Conservation (phyloP, 2,888 invertebrate species). For the Nomada goodeniana region DNA sequence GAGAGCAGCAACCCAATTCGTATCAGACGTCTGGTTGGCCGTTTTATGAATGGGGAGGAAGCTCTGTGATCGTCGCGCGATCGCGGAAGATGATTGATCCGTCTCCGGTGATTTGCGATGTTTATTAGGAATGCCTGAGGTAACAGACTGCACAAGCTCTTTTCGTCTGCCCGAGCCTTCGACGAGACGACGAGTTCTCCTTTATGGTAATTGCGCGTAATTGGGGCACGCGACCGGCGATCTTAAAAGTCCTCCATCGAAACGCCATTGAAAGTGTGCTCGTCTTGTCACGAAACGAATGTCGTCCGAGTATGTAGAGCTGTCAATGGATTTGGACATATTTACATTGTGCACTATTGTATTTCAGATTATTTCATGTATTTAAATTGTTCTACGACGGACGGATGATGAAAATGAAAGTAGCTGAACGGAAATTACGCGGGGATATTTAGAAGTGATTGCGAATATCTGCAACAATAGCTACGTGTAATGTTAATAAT, state of each 20-base stretch:
- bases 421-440: too few species aligned
- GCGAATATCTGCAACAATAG: too few species aligned
- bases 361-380: too few species aligned
- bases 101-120: slow-evolving; percentile 63
- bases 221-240: slow-evolving; percentile 32
- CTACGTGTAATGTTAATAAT: too few species aligned
- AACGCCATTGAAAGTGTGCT: background rate
- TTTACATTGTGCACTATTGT: too few species aligned
- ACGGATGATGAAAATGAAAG: too few species aligned
- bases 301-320: background rate
- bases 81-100: slow-evolving; percentile 67
- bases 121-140: slow-evolving; percentile 64
- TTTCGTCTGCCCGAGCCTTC: slow-evolving; percentile 24
- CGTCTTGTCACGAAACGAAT: too few species aligned
- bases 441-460: too few species aligned
- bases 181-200: slow-evolving; percentile 9
- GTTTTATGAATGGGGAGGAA: slow-evolving; percentile 63
- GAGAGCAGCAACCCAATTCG: slow-evolving; percentile 39
- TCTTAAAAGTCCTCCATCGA: slow-evolving; percentile 17
- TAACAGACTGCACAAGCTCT: slow-evolving; percentile 34
- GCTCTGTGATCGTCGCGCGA: slow-evolving; percentile 56
- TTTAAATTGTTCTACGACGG: too few species aligned
- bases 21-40: slow-evolving; percentile 62
- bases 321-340: too few species aligned
- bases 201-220: slow-evolving; percentile 36